Evolutionary conservation across 2,797 vertebrate species (phyloP), one percentile per base, ranked within the genome.

Genomic region (Lepidocolaptes lacrymiger): DNA sequence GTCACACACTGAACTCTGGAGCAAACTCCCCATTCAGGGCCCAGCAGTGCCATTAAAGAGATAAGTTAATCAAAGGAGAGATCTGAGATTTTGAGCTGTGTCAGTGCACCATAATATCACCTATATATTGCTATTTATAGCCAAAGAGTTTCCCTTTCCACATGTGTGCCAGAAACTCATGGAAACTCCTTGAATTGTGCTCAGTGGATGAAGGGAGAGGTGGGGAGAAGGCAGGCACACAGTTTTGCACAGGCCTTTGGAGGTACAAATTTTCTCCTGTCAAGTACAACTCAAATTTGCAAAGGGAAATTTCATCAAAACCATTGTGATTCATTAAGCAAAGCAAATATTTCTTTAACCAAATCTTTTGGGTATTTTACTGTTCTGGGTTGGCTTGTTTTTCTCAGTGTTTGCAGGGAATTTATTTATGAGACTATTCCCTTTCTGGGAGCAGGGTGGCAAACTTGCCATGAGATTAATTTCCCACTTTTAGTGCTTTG

Each of bases 161-260:
- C 27, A n/a, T 4, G 12, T 8, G 9, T 6, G 13, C 14, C 68
- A 66, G 59, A 59, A 1, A 3, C 26, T n/a, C 24, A 41, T 27
- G 44, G 69, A 36, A 95, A 84, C n/a, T 21, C 9, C 52, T 26
- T 75, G 75, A 74, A 51, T 63, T 81, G 55, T 75, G 46, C 36
- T 64, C 64, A 12, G 18, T 26, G 67, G 41, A 22, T 19, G 16
- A 32, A 71, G 14, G 79, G 44, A 77, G 36, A 61, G 52, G 41
- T 1, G 4, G 49, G 56, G 30, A 84, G 66, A 62, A 71, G 32
- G 56, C 39, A 83, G 55, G 72, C 19, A 28, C 39, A 58, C 34
- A 14, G 82, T 69, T 82, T 73, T 94, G 82, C 87, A 86, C 44
- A 76, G 48, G 71, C 27, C 27, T 88, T 69, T 52, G 30, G 71